Evolutionary conservation across 2,113 vertebrate genomes (phyloP).

Genomic region (Passer montanus): DNA sequence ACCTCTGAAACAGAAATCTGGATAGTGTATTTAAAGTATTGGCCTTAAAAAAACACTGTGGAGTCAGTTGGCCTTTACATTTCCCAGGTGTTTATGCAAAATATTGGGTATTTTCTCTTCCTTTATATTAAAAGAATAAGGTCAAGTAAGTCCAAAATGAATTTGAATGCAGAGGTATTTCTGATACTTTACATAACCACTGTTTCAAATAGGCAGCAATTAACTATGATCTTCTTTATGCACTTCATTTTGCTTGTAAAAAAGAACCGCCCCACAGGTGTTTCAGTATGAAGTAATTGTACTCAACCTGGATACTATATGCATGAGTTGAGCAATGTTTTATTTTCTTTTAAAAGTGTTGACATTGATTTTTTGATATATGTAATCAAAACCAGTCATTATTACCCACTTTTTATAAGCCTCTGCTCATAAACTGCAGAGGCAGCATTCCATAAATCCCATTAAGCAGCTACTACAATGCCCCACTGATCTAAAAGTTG

Average conservation of each 20-base stretch:
- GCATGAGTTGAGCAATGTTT: conserved; percentile 32
- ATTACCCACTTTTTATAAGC: conserved; percentile 40
- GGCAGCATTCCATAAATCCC: conserved; percentile 31
- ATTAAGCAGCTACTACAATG: conserved; percentile 21
- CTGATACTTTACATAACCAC: not conserved
- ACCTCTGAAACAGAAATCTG: not conserved
- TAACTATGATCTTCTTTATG: not conserved
- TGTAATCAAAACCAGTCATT: conserved; percentile 57
- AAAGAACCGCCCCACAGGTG: not conserved
- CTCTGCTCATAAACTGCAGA: conserved; percentile 39
- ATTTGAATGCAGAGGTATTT: not conserved
- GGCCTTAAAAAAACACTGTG: not conserved
- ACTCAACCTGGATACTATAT: not conserved
- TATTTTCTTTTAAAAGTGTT: conserved; percentile 42
- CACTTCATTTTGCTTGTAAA: not conserved
- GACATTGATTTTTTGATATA: conserved; percentile 35
- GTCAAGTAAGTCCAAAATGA: not conserved
- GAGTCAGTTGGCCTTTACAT: not conserved
- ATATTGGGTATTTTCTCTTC: not conserved
- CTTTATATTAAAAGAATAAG: not conserved
- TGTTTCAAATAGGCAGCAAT: not conserved
- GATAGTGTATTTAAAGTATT: not conserved
- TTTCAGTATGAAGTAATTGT: conserved; percentile 36
- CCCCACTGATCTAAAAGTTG: conserved; percentile 12
- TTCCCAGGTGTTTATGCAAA: not conserved